Conservation (phyloP, 2,113 vertebrate species). For the Sitta europaea region DNA sequence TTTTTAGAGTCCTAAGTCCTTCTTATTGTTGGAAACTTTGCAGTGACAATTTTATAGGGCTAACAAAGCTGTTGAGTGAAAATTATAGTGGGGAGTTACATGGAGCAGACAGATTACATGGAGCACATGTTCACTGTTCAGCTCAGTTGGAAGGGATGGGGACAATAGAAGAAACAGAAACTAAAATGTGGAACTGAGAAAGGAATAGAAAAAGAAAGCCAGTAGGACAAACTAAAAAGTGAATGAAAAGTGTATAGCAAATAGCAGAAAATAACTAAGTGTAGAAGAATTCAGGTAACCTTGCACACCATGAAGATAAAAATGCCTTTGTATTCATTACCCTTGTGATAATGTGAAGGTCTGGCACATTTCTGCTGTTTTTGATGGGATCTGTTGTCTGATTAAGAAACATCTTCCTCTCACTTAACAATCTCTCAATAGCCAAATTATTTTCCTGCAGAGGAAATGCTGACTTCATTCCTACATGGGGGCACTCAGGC, state of each 20-base stretch:
- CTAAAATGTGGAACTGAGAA: background rate
- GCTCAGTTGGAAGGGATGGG: background rate
- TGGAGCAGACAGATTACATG: background rate
- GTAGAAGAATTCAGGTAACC: background rate
- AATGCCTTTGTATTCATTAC: background rate
- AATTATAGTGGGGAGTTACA: background rate
- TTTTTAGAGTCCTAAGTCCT: background rate
- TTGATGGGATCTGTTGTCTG: background rate
- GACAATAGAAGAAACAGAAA: background rate
- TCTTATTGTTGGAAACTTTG: background rate
- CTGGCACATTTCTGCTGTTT: background rate
- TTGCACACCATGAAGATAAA: background rate
- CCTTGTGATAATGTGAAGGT: background rate
- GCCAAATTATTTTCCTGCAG: background rate
- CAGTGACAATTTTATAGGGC: background rate
- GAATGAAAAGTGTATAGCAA: background rate
- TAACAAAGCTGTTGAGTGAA: background rate
- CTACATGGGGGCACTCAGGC: rapidly evolving
- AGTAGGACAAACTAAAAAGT: background rate
- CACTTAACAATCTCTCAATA: background rate
- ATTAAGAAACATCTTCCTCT: background rate
- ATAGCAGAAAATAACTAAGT: background rate
- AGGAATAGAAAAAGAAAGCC: background rate
- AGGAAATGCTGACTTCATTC: background rate
- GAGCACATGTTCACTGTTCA: background rate